Percentiles rank a stretch among this genome's conserved stretches.
Conservation (phyloP, 92 coral and sea anemone species). For the Isaurus tuberculatus region DNA sequence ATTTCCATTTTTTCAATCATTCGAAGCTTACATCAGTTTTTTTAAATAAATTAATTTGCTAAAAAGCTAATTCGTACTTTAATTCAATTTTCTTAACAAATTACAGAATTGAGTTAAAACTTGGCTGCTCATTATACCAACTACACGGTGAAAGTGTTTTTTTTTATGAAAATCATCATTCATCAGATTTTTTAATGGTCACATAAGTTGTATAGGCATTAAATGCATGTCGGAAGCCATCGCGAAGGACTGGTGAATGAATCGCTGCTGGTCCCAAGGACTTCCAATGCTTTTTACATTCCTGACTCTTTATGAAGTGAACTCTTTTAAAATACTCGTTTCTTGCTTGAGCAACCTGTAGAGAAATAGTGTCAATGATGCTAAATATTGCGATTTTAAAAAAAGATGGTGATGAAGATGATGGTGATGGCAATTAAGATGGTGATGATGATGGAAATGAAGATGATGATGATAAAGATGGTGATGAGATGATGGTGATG, state of each 20-base stretch:
- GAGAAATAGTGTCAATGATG: not conserved
- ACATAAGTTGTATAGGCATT: constrained; percentile 84
- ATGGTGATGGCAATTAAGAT: too few relatives aligned
- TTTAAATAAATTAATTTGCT: too few relatives aligned
- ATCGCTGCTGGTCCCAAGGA: constrained; percentile 77
- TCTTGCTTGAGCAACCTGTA: constrained; percentile 82
- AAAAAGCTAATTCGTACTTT: too few relatives aligned
- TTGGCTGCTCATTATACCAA: not conserved
- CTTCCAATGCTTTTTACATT: constrained; percentile 86
- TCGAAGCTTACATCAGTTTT: too few relatives aligned
- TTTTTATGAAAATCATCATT: not conserved
- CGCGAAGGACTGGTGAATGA: constrained; percentile 79
- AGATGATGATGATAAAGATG: too few relatives aligned
- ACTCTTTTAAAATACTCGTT: constrained; percentile 78
- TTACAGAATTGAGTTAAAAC: too few relatives aligned
- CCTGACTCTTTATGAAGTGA: constrained; percentile 71
- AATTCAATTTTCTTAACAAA: too few relatives aligned
- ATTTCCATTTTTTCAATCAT: too few relatives aligned
- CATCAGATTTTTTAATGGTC: constrained; percentile 42
- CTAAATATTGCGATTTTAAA: not conserved
- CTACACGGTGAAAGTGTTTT: not conserved
- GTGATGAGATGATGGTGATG: too few relatives aligned
- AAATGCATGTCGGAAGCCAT: constrained; percentile 85
- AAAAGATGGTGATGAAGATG: not conserved
- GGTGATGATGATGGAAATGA: too few relatives aligned